Base-by-base conservation (phyloP, 1,140 invertebrate species). In the Adoxophyes honmai region DNA sequence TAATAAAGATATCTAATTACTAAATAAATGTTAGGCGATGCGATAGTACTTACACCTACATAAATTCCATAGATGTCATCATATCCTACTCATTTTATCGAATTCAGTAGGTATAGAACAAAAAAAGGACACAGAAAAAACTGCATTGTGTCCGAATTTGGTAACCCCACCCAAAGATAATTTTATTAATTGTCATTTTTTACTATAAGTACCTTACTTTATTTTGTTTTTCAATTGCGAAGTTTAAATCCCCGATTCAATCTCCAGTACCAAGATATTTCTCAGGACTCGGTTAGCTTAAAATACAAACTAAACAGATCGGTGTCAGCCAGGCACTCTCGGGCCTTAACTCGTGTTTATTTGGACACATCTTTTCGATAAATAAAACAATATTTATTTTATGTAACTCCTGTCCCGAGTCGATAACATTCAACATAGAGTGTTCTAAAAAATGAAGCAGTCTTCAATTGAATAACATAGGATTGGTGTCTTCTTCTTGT, bases 321-420 rank as follows among this genome's bases (percentile, higher is more conserved):
- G 55, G 67, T 67, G 70, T 73, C 63, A 69, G 42, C 42, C 42
- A 66, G 59, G 44, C 61, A 75, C 68, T 75, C 76, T 77, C 75
- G 56, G 72, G 55, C 55, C 57, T 64, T 58, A 64, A 68, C 62
- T 71, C 66, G 52, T 72, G 60, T 70, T 74, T 75, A 78, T 78
- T 80, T 75, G 66, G 75, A 65, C 71, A 72, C 62, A 35, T 70
- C 66, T 66, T 68, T 70, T 66, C 70, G 57, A 73, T 75, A 70
- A 81, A 73, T 64, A 74, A 68, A 62, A 59, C 69, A 68, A 67
- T 80, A 68, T 78, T 76, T 76, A 71, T 69, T 72, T 72, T 59
- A 70, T 68, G 70, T 60, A 38, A 44, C 53, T 44, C 34, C 39
- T 28, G 28, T 34, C 52, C 51, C 6, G 28, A 54, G 37, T 52